Base-by-base conservation (phyloP, 2,113 vertebrate species). In the Hiodon alosoides region DNA sequence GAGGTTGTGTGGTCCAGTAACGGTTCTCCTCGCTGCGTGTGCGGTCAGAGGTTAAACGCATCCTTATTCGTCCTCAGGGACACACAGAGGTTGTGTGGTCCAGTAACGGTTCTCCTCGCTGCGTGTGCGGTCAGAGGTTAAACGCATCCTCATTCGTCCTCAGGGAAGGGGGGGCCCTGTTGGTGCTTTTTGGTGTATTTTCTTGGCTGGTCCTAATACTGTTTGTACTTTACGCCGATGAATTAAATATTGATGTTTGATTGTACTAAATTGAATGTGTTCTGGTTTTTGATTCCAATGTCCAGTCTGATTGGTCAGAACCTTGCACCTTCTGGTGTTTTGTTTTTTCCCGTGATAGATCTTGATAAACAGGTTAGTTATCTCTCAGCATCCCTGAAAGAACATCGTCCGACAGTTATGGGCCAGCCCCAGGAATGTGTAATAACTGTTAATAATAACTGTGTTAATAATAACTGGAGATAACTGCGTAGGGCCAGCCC, bases 351-450 rank as follows among this genome's bases (percentile, higher is more conserved):
- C 54, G 47, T 46, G 16, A 67, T 75, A 75, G 65, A 68, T 68
- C 54, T 67, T 65, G 17, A 31, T 51, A 64, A 67, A 53, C 73
- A 31, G 65, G 47, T 67, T 46, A 59, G 69, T 0, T 13, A 74
- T 68, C 53, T 9, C 64, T 74, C 46, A 17, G 73, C 50, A 67
- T 31, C 46, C 9, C 14, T 58, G 31, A 57, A 57, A 52, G 62
- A 16, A 67, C 54, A 68, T 64, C 59, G 14, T 8, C 65, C 67
- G 73, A 75, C 73, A 68, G 73, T 53, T 54, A n/a, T 59, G 65
- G 7, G 14, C 60, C 31, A 55, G 51, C 50, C 62, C 62, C 11
- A 2, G n/a, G 11, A 51, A 13, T 13, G 5, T 10, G 16, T 31
- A 31, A 31, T 31, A 31, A 31, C 31, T 46, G 17, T 16, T 31